Conservation (phyloP, 2,888 invertebrate species). For the Amitus sp. region DNA sequence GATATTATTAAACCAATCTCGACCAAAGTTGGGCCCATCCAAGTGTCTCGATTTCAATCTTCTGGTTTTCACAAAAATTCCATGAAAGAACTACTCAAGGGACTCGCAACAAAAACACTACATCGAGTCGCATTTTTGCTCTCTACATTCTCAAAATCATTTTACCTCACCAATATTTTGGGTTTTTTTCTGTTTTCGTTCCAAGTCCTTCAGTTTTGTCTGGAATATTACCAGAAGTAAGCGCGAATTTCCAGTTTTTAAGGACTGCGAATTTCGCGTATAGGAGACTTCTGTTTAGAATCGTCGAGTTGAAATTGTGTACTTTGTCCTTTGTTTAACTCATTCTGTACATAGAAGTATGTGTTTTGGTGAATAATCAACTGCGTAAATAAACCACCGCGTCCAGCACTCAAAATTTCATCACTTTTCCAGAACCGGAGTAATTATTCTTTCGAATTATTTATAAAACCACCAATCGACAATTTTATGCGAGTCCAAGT, state of each 20-base stretch:
- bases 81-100: neutral
- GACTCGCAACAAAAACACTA: neutral
- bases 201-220: too few species aligned
- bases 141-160: too few species aligned
- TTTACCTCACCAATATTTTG: neutral
- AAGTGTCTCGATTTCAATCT: conserved; percentile 17
- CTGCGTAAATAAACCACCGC: neutral
- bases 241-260: neutral
- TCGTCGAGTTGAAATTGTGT: neutral
- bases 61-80: conserved; percentile 1
- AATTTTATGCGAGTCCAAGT: conserved; percentile 25
- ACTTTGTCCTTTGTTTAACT: neutral
- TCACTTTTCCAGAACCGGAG: neutral
- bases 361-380: conserved; percentile 2
- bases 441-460: neutral
- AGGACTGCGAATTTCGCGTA: neutral
- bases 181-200: too few species aligned
- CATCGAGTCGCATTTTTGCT: neutral
- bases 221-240: too few species aligned
- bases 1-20: too few species aligned
- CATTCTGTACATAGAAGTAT: neutral
- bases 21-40: too few species aligned
- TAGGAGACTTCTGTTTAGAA: too few species aligned
- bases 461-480: neutral
- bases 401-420: conserved; percentile 2